Conservation (phyloP, 2,888 invertebrate genomes). For the Eupithecia tripunctaria region DNA sequence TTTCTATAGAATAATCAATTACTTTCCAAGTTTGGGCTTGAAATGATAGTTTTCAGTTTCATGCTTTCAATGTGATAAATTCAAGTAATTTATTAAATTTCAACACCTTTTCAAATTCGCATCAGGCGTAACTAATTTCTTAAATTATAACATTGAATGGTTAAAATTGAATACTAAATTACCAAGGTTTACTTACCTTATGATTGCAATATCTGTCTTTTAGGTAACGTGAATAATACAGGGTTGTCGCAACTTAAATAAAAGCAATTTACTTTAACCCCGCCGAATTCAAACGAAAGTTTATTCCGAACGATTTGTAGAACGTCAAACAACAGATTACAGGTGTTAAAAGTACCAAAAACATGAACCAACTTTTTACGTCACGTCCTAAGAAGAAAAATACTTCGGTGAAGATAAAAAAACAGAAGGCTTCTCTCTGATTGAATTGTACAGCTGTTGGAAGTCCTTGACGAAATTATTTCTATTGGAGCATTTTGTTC, state of each 20-base stretch:
- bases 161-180: neutral
- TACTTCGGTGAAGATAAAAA: conserved; percentile 62
- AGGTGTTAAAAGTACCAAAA: conserved; percentile 66
- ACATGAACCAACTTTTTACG: conserved; percentile 65
- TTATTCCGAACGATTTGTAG: conserved; percentile 32
- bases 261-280: conserved; percentile 18
- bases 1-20: conserved; percentile 3
- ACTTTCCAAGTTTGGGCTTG: neutral
- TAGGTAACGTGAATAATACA: neutral
- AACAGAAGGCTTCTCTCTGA: conserved; percentile 70
- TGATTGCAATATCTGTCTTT: neutral
- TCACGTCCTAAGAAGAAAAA: conserved; percentile 58
- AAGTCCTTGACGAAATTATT: conserved; percentile 81
- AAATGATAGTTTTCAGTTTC: conserved; percentile 12
- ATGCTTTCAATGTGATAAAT: neutral
- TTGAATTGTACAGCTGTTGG: conserved; percentile 82
- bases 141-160: neutral
- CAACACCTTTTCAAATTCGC: neutral
- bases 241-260: neutral
- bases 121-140: neutral
- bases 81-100: conserved; percentile 2
- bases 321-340: conserved; percentile 45
- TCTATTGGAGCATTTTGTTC: conserved; percentile 82
- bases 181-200: neutral
- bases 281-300: conserved; percentile 16